Percentiles rank a stretch among this genome's conserved stretches.
Conservation (phyloP, 2,888 invertebrate species). For the Cyclophora punctaria region DNA sequence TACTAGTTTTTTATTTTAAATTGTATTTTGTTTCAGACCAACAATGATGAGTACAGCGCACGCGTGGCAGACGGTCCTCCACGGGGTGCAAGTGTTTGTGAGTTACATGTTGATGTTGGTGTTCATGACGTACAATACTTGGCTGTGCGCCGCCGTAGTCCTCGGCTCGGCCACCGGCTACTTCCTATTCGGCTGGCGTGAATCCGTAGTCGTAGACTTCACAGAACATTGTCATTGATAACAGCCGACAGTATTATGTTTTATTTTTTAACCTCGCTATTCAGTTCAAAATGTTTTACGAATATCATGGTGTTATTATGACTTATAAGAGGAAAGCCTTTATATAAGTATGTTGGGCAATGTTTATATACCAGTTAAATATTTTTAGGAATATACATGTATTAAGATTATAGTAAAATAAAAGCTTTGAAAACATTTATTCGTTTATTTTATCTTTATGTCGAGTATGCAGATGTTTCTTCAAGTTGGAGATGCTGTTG, state of each 20-base stretch:
- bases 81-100: conserved; percentile 91
- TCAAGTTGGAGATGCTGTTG: conserved; percentile 67
- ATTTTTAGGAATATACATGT: conserved; percentile 46
- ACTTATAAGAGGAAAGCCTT: conserved; percentile 57
- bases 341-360: conserved; percentile 47
- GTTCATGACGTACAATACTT: conserved; percentile 97
- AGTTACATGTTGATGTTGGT: conserved; percentile 97
- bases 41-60: conserved; percentile 90
- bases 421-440: conserved; percentile 38
- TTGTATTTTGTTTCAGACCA: conserved; percentile 75
- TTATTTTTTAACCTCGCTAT: conserved; percentile 41
- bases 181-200: conserved; percentile 97
- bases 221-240: conserved; percentile 96
- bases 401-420: conserved; percentile 49
- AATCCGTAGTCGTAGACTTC: conserved; percentile 93
- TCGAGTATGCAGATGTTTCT: conserved; percentile 43
- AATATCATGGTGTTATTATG: conserved; percentile 53
- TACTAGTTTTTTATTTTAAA: conserved; percentile 1
- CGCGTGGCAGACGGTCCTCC: conserved; percentile 89
- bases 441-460: conserved; percentile 19
- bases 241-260: conserved; percentile 35
- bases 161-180: conserved; percentile 93
- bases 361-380: conserved; percentile 65
- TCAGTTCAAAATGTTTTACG: conserved; percentile 48
- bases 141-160: conserved; percentile 92